Base-by-base conservation (phyloP, 1,140 invertebrate species). In the Episyrphus balteatus region DNA sequence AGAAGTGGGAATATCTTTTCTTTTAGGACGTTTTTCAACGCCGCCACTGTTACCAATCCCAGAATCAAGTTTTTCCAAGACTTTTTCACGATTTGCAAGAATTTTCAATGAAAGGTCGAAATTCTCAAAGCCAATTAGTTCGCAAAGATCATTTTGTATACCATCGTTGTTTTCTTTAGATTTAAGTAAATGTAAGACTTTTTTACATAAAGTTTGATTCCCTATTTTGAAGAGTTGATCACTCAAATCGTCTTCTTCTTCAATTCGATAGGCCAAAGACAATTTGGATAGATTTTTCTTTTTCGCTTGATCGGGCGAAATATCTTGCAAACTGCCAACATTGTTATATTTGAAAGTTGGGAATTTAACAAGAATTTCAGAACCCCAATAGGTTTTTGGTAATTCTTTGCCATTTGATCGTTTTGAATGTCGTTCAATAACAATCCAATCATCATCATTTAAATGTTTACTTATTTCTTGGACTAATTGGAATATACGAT, bases 101-200 rank as follows among this genome's bases (percentile, higher is more conserved):
- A 95, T 70, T 40, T 80, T 78, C 57, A 82, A 76, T 41, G 94
- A 86, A 34, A 95, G 75, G 56, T 91, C 86, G 66, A 96, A 86
- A 54, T 87, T 73, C 55, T 93, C 87, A 70, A 84, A 92, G 7
- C 92, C 46, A 88, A 73, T 15, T 14, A 94, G 67, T 54, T 95
- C 91, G 70, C 94, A 85, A 8, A 97, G 67, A 66, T 92, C 88
- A 71, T 84, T 87, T 62, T 93, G 85, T 47, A 92, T 66, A 59
- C 86, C 84, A 57, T 86, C 81, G 59, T 81, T 77, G 34, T 72
- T 74, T 55, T 75, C 75, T 38, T 75, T 72, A 1, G 84, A 80
- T 48, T 78, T 74, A 1, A 84, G 60, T 13, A 80, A 74, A 5
- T 72, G 70, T 3, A 80, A 67, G 5, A 88, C 70, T 2, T 75